Conservation (phyloP, 1,140 invertebrate species). For the Drosophila kanapiae region DNA sequence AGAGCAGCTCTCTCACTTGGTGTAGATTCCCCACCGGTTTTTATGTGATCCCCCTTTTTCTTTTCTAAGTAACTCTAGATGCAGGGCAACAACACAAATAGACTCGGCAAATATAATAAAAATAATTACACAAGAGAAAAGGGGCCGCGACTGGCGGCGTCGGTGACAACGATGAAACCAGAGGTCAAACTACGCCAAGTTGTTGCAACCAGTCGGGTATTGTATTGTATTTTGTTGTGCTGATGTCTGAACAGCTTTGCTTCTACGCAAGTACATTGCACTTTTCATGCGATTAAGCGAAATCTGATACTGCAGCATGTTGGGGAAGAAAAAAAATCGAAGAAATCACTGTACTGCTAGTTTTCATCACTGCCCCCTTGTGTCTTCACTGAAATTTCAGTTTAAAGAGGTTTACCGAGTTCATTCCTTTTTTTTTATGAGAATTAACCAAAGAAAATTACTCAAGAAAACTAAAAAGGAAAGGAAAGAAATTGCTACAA, state of each 20-base stretch:
- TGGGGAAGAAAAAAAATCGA: slow-evolving; percentile 18
- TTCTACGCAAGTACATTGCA: slow-evolving; percentile 60
- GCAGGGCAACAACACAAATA: slow-evolving; percentile 38
- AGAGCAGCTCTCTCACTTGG: slow-evolving; percentile 26
- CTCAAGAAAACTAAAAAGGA: too few relatives aligned
- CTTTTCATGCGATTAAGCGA: slow-evolving; percentile 79
- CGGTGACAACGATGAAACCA: slow-evolving; percentile 53
- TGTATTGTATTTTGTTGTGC: slow-evolving; percentile 19
- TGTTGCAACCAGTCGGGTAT: slow-evolving; percentile 39
- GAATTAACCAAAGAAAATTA: too few relatives aligned
- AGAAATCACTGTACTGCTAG: slow-evolving; percentile 6
- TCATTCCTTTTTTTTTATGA: too few relatives aligned
- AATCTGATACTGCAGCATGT: slow-evolving; percentile 62
- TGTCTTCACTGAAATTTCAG: neutral
- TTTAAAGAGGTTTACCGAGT: neutral
- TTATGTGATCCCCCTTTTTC: neutral
- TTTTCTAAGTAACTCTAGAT: slow-evolving; percentile 59
- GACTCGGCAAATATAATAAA: slow-evolving; percentile 69
- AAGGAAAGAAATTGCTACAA: neutral
- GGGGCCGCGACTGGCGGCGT: slow-evolving; percentile 33
- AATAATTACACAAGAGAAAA: slow-evolving; percentile 77
- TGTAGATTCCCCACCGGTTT: slow-evolving; percentile 31
- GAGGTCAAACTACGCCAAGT: slow-evolving; percentile 71
- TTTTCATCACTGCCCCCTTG: neutral
- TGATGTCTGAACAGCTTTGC: slow-evolving; percentile 38